Evolutionary conservation across 2,113 vertebrate species (phyloP), one percentile per base, ranked within the genome.

Genomic region (Pionites leucogaster): DNA sequence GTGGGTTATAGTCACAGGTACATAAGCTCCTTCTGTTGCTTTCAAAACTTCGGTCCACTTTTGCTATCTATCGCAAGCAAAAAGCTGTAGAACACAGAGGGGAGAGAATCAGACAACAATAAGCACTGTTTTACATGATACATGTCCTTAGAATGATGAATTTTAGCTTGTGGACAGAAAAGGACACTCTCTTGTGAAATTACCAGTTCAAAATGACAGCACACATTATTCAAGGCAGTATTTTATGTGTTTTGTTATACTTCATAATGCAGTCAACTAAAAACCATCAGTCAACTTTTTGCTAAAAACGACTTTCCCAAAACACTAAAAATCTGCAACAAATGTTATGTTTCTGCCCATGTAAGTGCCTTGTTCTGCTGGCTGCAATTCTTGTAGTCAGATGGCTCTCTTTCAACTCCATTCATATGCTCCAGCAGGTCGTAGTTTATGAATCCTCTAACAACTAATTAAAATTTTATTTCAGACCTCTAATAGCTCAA

Each of bases 401-500:
- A 86, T 80, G 85, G 88, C 75, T 88, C 44, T 22, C 46, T 57
- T 92, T 93, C 93, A 94, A 81, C n/a, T 93, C 84, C 80, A 69
- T 92, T 96, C 90, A 44, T 85, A 59, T 4, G 2, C 92, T 97
- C 91, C 81, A 96, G 83, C 63, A 97, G 97, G 95, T 94, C 95
- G 89, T 97, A 95, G n/a, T 97, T 97, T 85, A 85, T 88, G 68
- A 97, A 97, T 88, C 86, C 88, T 96, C 92, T 96, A 95, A 92
- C 77, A 92, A 95, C 91, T 90, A 97, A 97, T 97, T 98, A 96
- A 97, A 97, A 70, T 98, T 98, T 97, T 87, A 95, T 97, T 97
- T 96, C 95, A 97, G 90, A 95, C 64, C 85, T 93, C 95, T 97
- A 98, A 98, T 96, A 96, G 96, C 86, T 90, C 93, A 81, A 98